phyloP scores from a whole-genome alignment of 2,888 invertebrate genomes.

The Cosmorhoe ocellata region DNA sequence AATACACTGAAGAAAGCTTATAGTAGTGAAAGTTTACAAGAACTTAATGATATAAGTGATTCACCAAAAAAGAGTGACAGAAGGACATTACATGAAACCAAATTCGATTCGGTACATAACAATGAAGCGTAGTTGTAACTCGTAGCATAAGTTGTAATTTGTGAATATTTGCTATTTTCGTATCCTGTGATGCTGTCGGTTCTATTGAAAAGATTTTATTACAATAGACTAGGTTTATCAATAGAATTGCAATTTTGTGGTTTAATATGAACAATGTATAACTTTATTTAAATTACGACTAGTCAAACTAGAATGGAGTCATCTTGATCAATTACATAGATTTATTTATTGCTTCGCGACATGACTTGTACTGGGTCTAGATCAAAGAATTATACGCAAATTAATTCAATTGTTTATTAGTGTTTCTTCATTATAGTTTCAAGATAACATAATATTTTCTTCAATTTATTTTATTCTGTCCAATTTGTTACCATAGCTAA shows the following conservation, averaged over 20 bases:
- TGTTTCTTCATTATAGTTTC: conserved; percentile 12
- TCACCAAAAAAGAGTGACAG: conserved; percentile 73
- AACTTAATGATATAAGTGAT: conserved; percentile 74
- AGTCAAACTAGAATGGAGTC: conserved; percentile 75
- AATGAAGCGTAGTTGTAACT: conserved; percentile 60
- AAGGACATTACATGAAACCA: conserved; percentile 68
- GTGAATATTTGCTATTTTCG: conserved; percentile 59
- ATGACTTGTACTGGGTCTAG: conserved; percentile 34
- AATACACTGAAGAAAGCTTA: conserved; percentile 50
- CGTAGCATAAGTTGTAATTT: conserved; percentile 34
- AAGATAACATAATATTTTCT: conserved; percentile 17
- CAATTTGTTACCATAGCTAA: conserved; percentile 75
- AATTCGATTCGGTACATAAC: conserved; percentile 60
- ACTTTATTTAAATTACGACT: conserved; percentile 55
- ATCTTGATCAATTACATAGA: conserved; percentile 61
- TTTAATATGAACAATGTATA: conserved; percentile 14
- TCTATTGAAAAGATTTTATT: conserved; percentile 52
- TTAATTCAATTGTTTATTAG: conserved; percentile 15
- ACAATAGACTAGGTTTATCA: conserved; percentile 39
- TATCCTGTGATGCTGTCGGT: conserved; percentile 65
- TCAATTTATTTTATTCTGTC: conserved; percentile 27
- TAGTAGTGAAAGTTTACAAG: conserved; percentile 60
- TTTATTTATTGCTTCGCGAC: conserved; percentile 67
- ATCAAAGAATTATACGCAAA: conserved; percentile 33
- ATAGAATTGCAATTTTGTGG: conserved; percentile 12